Conservation (phyloP, 2,888 invertebrate species). For the Drosophila rubida region DNA sequence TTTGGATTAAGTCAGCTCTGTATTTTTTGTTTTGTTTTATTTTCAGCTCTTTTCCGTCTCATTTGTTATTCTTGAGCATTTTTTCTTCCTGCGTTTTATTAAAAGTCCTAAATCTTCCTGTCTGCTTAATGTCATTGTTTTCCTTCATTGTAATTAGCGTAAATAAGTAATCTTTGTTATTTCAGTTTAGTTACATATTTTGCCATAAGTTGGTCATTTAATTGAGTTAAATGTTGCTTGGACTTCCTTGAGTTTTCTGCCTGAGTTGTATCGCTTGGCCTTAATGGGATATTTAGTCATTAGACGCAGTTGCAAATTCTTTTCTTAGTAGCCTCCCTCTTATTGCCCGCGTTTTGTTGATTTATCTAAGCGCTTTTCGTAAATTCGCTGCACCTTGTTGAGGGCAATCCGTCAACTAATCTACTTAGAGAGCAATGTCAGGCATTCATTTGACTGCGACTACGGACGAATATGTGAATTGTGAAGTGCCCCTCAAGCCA, state of each 20-base stretch:
- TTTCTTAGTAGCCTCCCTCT: background rate
- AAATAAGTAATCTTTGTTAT: background rate
- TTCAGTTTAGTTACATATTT: background rate
- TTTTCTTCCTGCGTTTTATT: background rate
- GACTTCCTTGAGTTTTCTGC: background rate
- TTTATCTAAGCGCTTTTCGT: conserved; percentile 7
- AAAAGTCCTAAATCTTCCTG: background rate
- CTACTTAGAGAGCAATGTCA: conserved; percentile 35
- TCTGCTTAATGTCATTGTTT: background rate
- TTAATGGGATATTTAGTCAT: background rate
- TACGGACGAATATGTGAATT: conserved; percentile 11
- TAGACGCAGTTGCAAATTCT: background rate
- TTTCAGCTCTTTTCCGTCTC: background rate
- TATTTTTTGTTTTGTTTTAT: background rate
- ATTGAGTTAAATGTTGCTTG: background rate
- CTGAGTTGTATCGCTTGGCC: background rate
- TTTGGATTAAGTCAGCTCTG: background rate
- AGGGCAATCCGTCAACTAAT: conserved; percentile 26
- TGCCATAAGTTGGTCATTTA: background rate
- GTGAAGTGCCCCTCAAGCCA: conserved; percentile 17
- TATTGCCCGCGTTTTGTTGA: background rate
- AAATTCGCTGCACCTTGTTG: conserved; percentile 12
- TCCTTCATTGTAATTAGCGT: background rate
- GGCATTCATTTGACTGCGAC: conserved; percentile 8
- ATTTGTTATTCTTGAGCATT: background rate